phyloP scores from a whole-genome alignment of 1,140 invertebrate genomes.

The Magallana angulata region DNA sequence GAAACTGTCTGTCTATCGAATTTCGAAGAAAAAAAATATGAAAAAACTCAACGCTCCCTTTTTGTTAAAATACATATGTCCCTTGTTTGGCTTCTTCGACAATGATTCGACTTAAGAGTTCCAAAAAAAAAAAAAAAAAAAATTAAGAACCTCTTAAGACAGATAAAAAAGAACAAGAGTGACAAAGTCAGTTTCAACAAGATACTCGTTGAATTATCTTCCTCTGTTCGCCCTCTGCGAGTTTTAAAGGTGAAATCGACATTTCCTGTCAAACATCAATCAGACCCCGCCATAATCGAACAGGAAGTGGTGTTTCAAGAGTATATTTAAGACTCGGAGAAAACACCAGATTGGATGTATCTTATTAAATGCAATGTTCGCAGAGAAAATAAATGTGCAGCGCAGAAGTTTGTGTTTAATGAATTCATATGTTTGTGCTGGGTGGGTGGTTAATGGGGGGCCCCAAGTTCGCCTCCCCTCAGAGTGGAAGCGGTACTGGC shows the following conservation, averaged over 20 bases:
- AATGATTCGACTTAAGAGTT: no score
- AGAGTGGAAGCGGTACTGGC: no score
- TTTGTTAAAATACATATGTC: no score
- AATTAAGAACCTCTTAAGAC: no score
- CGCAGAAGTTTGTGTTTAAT: not conserved
- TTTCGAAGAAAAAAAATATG: no score
- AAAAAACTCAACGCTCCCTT: no score
- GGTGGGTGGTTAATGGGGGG: conserved; percentile 11
- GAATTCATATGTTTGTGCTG: conserved; percentile 23
- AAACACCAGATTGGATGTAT: conserved; percentile 15
- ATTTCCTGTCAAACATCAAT: conserved; percentile 24
- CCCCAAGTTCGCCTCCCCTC: no score
- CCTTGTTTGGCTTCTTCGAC: no score
- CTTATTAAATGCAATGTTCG: conserved; percentile 16
- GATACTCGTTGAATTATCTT: not conserved
- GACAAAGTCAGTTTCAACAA: no score
- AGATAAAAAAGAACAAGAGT: no score
- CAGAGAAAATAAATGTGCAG: conserved; percentile 19
- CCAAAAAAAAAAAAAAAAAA: no score
- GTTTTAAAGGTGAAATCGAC: not conserved
- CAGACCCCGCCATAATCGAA: not conserved
- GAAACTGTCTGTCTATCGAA: no score
- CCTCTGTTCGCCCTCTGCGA: not conserved
- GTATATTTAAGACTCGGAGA: not conserved
- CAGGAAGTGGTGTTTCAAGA: conserved; percentile 14